These are phyloP conservation scores for Zele albiditarsus DNA, from an alignment of 2,888 invertebrate genomes.

Conservation along the genomic window DNA sequence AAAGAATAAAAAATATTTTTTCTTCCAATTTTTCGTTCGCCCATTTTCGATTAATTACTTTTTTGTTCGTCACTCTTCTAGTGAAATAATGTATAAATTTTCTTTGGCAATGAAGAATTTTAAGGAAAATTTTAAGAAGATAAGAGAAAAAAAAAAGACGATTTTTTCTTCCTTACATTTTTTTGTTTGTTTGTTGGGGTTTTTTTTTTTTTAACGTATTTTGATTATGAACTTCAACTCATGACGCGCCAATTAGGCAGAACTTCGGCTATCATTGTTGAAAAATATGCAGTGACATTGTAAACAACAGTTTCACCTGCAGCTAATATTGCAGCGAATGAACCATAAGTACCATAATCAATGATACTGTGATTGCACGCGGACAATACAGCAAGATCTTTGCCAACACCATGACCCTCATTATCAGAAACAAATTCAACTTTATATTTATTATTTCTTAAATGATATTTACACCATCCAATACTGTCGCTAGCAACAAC, in stretches of 20 bases:
- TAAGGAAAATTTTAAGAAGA: not conserved
- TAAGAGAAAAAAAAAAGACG: not conserved
- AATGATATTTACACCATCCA: constrained; percentile 70
- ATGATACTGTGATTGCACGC: constrained; percentile 73
- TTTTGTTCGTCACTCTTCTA: not conserved
- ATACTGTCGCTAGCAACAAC: constrained; percentile 72
- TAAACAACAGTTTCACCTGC: constrained; percentile 71
- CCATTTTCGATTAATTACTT: not conserved
- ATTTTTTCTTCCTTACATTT: not conserved
- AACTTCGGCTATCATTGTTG: constrained; percentile 68
- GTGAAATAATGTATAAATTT: not conserved
- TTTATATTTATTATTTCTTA: constrained; percentile 60
- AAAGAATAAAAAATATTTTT: not conserved
- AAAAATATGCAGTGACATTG: constrained; percentile 69
- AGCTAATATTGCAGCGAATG: constrained; percentile 71
- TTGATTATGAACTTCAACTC: constrained; percentile 58
- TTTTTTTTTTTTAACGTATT: constrained; percentile 35
- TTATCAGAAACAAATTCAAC: constrained; percentile 66
- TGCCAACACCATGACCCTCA: constrained; percentile 66
- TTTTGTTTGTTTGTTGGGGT: constrained; percentile 34
- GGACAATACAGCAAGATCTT: constrained; percentile 70
- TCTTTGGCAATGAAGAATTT: not conserved
- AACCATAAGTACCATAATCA: constrained; percentile 72
- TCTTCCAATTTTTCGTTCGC: not conserved
- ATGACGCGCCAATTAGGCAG: constrained; percentile 69